Conservation (phyloP, 2,888 invertebrate species). For the Spatulosminthurus flaviceps region DNA sequence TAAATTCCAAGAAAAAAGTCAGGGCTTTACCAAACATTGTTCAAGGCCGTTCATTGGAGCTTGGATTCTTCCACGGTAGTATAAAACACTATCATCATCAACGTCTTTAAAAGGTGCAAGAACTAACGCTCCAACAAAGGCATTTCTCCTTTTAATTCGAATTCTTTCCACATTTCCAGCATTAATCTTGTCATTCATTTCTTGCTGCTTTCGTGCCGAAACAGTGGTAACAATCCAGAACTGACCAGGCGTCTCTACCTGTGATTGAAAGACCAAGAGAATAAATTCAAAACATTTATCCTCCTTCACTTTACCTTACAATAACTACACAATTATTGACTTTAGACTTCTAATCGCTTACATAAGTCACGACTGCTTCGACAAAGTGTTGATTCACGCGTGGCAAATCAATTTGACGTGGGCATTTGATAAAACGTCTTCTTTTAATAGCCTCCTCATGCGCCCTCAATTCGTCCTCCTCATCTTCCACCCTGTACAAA, state of each 20-base stretch:
- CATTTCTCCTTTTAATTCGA: slow-evolving; percentile 36
- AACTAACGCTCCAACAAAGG: slow-evolving; percentile 53
- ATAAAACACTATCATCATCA: background rate
- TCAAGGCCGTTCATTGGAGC: slow-evolving; percentile 3
- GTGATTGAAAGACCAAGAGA: too few relatives aligned
- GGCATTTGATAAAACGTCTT: slow-evolving; percentile 65
- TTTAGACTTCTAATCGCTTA: slow-evolving; percentile 65
- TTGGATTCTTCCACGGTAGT: slow-evolving; percentile 56
- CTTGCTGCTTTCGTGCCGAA: slow-evolving; percentile 32
- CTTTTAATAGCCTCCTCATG: slow-evolving; percentile 56
- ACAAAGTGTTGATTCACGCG: slow-evolving; percentile 72
- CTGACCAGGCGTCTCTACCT: slow-evolving; percentile 57
- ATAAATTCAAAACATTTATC: background rate
- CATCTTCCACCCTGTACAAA: slow-evolving; percentile 66
- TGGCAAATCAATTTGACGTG: slow-evolving; percentile 69
- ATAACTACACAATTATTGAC: too few relatives aligned
- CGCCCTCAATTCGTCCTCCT: slow-evolving; percentile 39
- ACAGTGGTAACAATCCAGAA: slow-evolving; percentile 56
- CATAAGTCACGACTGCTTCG: slow-evolving; percentile 71
- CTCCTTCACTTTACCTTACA: too few relatives aligned
- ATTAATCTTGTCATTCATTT: slow-evolving; percentile 49
- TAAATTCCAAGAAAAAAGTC: background rate
- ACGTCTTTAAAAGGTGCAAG: slow-evolving; percentile 56
- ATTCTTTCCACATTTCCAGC: slow-evolving; percentile 45
- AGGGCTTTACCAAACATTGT: slow-evolving; percentile 50